These are phyloP conservation scores for Troilus luridus DNA, from an alignment of 2,888 invertebrate genomes.

Conservation along the genomic window DNA sequence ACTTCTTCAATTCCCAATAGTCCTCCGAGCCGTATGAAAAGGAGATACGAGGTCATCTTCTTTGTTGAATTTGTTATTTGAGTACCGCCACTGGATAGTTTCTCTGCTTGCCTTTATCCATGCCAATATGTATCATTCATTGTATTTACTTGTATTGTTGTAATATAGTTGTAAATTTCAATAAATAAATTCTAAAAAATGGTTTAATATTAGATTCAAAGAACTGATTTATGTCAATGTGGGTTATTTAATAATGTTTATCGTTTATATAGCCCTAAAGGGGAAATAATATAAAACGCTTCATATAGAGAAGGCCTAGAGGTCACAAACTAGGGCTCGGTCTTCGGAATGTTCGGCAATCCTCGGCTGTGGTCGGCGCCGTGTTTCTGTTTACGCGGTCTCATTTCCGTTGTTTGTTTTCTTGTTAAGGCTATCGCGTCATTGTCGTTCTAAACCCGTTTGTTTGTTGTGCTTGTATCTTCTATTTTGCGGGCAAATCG, in stretches of 20 bases:
- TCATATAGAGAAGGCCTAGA: not conserved
- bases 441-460: not conserved
- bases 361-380: conserved; percentile 29
- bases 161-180: no score
- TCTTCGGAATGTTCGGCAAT: not conserved
- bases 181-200: no score
- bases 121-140: no score
- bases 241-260: not conserved
- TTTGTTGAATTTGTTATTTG: no score
- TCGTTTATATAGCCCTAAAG: not conserved
- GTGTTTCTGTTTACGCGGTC: conserved; percentile 45
- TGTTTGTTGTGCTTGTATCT: not conserved
- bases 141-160: no score
- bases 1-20: no score
- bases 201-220: no score
- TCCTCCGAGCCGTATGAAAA: no score
- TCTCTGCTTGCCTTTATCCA: no score
- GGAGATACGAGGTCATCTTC: no score
- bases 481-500: not conserved
- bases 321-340: not conserved
- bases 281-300: not conserved
- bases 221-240: not conserved
- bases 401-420: conserved; percentile 45
- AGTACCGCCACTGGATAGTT: no score
- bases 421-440: conserved; percentile 12